Percentiles rank a stretch among this genome's conserved stretches.
phyloP scores from a whole-genome alignment of 2,888 invertebrate species.

The Brenthis daphne region DNA sequence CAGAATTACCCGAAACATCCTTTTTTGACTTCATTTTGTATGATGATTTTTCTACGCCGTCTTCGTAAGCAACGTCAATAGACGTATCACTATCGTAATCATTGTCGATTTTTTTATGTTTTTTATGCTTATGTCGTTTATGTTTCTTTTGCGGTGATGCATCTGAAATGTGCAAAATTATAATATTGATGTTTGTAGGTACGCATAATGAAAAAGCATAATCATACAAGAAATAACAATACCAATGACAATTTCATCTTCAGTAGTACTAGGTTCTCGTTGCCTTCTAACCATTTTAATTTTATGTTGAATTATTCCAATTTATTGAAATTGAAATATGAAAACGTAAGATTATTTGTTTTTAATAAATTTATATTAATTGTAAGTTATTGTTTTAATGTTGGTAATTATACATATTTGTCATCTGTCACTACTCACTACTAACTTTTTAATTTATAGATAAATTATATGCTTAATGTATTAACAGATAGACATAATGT shows the following conservation, averaged over 20 bases:
- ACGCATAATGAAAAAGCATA: slow-evolving; percentile 5
- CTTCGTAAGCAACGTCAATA: slow-evolving; percentile 76
- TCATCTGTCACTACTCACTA: not conserved
- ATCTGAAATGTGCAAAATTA: slow-evolving; percentile 52
- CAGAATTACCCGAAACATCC: slow-evolving; percentile 72
- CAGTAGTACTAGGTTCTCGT: slow-evolving; percentile 73
- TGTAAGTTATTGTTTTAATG: slow-evolving; percentile 1
- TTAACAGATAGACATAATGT: too few relatives aligned
- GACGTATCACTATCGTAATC: slow-evolving; percentile 79
- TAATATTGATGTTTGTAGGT: slow-evolving; percentile 8
- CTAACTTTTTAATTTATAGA: not conserved
- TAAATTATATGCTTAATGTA: not conserved
- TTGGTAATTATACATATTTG: slow-evolving; percentile 12
- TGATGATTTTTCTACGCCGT: slow-evolving; percentile 74
- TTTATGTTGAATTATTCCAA: slow-evolving; percentile 4
- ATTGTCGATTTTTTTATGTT: slow-evolving; percentile 79
- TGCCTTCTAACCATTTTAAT: slow-evolving; percentile 68
- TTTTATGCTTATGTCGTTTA: slow-evolving; percentile 85
- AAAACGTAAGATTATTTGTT: not conserved
- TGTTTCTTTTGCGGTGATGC: slow-evolving; percentile 81
- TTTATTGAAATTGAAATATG: not conserved
- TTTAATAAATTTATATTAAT: not conserved
- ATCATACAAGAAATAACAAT: slow-evolving; percentile 27
- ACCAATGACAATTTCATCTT: slow-evolving; percentile 78
- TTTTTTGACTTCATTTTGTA: slow-evolving; percentile 78